Evolutionary conservation across 2,797 vertebrate genomes (phyloP), one percentile per base, ranked within the genome.

Genomic region (Siniperca obscura): DNA sequence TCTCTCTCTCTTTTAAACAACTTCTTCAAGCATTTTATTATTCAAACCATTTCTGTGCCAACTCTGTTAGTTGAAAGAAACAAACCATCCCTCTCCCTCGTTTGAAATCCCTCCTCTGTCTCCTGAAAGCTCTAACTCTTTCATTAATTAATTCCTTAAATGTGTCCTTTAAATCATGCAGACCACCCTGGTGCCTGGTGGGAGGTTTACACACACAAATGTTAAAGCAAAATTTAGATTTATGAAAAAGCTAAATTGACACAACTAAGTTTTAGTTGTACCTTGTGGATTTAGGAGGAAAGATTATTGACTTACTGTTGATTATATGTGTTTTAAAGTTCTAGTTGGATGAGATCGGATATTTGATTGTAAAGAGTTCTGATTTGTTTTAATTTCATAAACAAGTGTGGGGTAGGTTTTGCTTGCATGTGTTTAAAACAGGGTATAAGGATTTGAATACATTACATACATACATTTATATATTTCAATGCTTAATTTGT

Each of bases 181-280:
- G 77, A 88, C 78, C 80, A 82, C 70, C 72, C 67, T 13, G 71
- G 27, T 83, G 38, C 62, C 59, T 55, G 52, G 71, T 80, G 48
- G 61, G n/a, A 70, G 9, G 61, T 77, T 74, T 73, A 42, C 62
- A 61, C 36, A 69, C 57, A 71, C 6, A 52, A 53, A 14, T 36
- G 50, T 46, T 55, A 12, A 55, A 70, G 7, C 19, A 71, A 13
- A 72, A 60, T 70, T 81, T 70, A 44, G 22, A 76, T 70, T 74
- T 48, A 16, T 48, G 36, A 52, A 16, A 0, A 55, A 21, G 25
- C 22, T 34, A 30, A 53, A 48, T 2, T 66, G 12, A 59, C 30
- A 30, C 30, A 30, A 30, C 30, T 30, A 25, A 62, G 14, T 53
- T 71, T 21, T 19, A 36, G 14, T 42, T 60, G 7, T 7, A 11